Base-by-base conservation (phyloP, 2,888 invertebrate genomes). In the Trissoscelio sp. region DNA sequence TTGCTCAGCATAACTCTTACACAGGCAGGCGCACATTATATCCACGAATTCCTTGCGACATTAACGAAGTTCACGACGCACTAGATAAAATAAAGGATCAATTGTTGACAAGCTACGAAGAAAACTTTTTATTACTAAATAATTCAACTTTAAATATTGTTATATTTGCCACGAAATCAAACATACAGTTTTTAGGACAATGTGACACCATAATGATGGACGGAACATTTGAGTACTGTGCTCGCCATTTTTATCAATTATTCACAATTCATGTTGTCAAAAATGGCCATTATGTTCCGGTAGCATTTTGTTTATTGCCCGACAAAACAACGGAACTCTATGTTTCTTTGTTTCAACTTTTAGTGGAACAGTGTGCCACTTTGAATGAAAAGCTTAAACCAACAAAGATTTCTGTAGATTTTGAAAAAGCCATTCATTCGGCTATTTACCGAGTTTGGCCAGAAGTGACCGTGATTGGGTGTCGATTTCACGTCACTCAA, bases 301-400 rank as follows among this genome's bases (percentile, higher is more conserved):
- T 66, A 9, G 53, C 16, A 9, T 66, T 66, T 24, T 39, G 66
- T 9, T 53, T 66, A 37, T 20, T 66, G 14, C 66, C 53, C 28
- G 51, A 24, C 14, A 53, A 53, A 24, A n/a, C 6, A 11, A 39
- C 51, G 14, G 20, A 51, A 3, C 51, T 6, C 7, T 53, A 64
- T 20, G 6, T 60, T 28, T 62, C 44, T 5, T n/a, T 44, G 1
- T 16, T 44, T 16, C 3, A 1, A 14, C 12, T 4, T 16, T n/a
- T 44, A 3, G 44, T 44, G 1, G 11, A 5, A 16, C 3, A 44
- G 14, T 44, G 44, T 9, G 5, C 44, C n/a, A 44, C 7, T 16
- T 44, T 44, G 16, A 44, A 44, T 6, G 9, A 39, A 39, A 12
- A 39, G 9, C 3, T 39, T 12, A 39, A n/a, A n/a, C n/a, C n/a